A percentile compares a stretch with the other conserved stretches of the same genome.
These are phyloP conservation scores for Spinibarbus caldwelli DNA, from an alignment of 2,797 vertebrate genomes.

Conservation along the genomic window DNA sequence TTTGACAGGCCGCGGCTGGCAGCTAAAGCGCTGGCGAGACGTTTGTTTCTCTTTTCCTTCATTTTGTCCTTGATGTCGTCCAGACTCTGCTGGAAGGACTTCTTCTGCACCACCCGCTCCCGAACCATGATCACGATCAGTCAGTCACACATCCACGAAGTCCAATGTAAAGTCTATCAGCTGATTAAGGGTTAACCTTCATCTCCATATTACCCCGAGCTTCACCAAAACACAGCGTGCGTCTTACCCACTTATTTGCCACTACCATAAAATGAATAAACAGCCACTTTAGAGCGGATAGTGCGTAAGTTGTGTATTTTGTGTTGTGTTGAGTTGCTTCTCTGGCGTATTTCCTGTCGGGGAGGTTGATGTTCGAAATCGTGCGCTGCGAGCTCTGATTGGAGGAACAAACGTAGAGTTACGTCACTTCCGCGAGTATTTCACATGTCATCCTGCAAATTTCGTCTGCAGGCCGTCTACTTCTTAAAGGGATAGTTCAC, in stretches of 20 bases:
- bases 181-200: too few species aligned
- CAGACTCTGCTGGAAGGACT: conserved; percentile 88
- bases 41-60: conserved; percentile 90
- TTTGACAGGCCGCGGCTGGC: conserved; percentile 73
- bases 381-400: conserved; percentile 27
- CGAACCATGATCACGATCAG: conserved; percentile 49
- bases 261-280: too few species aligned
- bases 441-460: background rate
- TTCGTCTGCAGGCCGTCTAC: background rate
- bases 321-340: background rate
- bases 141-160: too few species aligned
- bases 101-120: conserved; percentile 81
- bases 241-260: too few species aligned
- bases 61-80: conserved; percentile 90
- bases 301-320: background rate
- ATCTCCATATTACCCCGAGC: background rate
- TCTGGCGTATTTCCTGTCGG: too few species aligned
- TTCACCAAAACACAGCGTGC: background rate
- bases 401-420: background rate
- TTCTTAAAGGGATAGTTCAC: too few species aligned
- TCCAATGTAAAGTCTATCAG: background rate
- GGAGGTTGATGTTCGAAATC: conserved; percentile 25
- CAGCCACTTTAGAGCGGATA: background rate
- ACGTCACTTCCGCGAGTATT: background rate
- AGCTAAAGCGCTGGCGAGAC: conserved; percentile 74